A percentile compares a stretch with the other conserved stretches of the same genome.
Evolutionary conservation across 2,888 invertebrate species (phyloP).

Genomic region (Caenorhabditis drosophilae): DNA sequence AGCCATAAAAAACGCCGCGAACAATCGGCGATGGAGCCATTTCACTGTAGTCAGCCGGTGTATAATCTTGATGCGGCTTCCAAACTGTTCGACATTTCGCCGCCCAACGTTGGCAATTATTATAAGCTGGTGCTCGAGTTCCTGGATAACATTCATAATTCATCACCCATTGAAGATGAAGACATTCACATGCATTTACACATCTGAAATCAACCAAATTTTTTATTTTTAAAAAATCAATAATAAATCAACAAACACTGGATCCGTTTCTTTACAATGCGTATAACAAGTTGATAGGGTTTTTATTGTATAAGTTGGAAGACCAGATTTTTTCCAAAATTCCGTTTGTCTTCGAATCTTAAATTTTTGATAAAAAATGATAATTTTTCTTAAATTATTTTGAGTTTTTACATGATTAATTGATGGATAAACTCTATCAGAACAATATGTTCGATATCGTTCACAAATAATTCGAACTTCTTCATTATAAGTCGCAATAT

Average conservation of each 20-base stretch:
- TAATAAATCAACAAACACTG: constrained; percentile 29
- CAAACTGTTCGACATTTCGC: constrained; percentile 57
- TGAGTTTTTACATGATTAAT: constrained; percentile 54
- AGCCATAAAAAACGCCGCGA: constrained; percentile 62
- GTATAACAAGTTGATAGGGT: constrained; percentile 52
- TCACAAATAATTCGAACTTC: constrained; percentile 64
- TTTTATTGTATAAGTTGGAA: constrained; percentile 48
- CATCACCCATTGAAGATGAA: constrained; percentile 63
- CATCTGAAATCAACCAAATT: constrained; percentile 31
- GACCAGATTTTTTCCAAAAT: constrained; percentile 53
- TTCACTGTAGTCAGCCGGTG: constrained; percentile 51
- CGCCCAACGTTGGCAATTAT: constrained; percentile 62
- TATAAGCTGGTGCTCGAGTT: constrained; percentile 47
- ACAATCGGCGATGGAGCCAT: constrained; percentile 60
- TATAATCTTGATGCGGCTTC: constrained; percentile 56
- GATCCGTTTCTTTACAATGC: constrained; percentile 53
- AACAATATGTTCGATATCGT: constrained; percentile 57
- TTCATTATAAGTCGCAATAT: constrained; percentile 62
- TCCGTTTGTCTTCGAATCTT: constrained; percentile 58
- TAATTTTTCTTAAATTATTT: background rate
- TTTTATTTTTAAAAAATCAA: background rate
- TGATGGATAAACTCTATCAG: constrained; percentile 56
- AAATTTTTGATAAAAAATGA: background rate
- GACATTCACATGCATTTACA: constrained; percentile 62
- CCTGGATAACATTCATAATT: constrained; percentile 59